These are phyloP conservation scores for Dinocampus coccinellae DNA, from an alignment of 2,888 invertebrate species.

Conservation along the genomic window DNA sequence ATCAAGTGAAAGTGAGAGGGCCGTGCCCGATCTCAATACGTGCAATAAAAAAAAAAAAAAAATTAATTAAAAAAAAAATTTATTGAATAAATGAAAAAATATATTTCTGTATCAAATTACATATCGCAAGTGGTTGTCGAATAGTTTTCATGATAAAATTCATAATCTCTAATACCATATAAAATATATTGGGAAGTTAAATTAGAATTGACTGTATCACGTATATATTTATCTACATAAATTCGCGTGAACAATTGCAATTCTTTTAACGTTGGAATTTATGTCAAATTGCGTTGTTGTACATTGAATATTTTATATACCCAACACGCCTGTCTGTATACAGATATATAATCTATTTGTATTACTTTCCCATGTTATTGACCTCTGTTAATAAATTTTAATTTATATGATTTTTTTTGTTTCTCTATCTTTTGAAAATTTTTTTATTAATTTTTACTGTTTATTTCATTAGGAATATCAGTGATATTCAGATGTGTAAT, in stretches of 20 bases:
- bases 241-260: slow-evolving; percentile 2
- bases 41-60: slow-evolving; percentile 15
- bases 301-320: neutral
- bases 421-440: no score
- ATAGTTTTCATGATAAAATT: slow-evolving; percentile 5
- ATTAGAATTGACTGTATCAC: neutral
- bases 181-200: neutral
- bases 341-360: slow-evolving; percentile 1
- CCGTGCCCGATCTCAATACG: slow-evolving; percentile 14
- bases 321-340: slow-evolving; percentile 15
- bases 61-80: slow-evolving; percentile 3
- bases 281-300: slow-evolving; percentile 20
- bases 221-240: neutral
- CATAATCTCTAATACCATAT: slow-evolving; percentile 12
- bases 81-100: neutral
- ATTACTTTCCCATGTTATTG: slow-evolving; percentile 14
- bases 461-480: no score
- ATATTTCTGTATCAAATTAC: slow-evolving; percentile 2
- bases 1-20: slow-evolving; percentile 62
- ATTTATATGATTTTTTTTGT: neutral
- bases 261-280: neutral
- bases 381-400: neutral
- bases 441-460: no score
- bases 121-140: neutral
- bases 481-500: no score